Evolutionary conservation across 1,140 invertebrate species (phyloP), one percentile per base, ranked within the genome.

Genomic region (Bradysia coprophila): DNA sequence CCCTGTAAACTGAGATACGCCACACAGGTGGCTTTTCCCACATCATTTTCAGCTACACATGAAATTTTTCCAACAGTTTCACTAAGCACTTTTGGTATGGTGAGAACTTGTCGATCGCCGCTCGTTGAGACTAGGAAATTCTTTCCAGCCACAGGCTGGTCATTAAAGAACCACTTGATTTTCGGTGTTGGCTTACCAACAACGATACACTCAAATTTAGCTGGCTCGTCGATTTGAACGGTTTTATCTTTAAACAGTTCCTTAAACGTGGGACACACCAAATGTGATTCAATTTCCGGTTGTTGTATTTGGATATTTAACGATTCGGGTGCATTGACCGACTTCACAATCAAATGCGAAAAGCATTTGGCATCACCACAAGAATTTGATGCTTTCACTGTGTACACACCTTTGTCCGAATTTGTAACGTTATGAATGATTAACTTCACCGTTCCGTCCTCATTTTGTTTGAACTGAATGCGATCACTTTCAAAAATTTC

Each of bases 311-410:
- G 56, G n/a, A n/a, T n/a, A n/a, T n/a, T n/a, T 10, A 56, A 49
- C 31, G 46, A 46, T 32, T 58, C 57, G 0, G 54, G 49, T 2
- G 48, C 47, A 34, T 63, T 63, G 8, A 69, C 60, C 0, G 69
- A 64, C 56, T 78, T 78, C 0, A 84, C 77, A 33, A 79, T 81
- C 3, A 88, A 51, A 47, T 81, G 76, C 0, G 80, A 78, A 45
- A 85, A 82, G 49, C 81, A 81, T 52, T 84, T 83, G 1, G 78
- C 79, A 48, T 85, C 79, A n/a, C 83, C 83, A 18, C 67, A 62
- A 16, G 60, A 51, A 57, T 85, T 87, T 2, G 63, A 66, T 0
- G 82, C 82, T 53, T 79, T 78, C 0, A 76, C 76, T 0, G 77
- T 78, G 51, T 85, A 87, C 41, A 82, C 76, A 3, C 82, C 81